Base-by-base conservation (phyloP, 2,113 vertebrate species). In the Tamias sibiricus region DNA sequence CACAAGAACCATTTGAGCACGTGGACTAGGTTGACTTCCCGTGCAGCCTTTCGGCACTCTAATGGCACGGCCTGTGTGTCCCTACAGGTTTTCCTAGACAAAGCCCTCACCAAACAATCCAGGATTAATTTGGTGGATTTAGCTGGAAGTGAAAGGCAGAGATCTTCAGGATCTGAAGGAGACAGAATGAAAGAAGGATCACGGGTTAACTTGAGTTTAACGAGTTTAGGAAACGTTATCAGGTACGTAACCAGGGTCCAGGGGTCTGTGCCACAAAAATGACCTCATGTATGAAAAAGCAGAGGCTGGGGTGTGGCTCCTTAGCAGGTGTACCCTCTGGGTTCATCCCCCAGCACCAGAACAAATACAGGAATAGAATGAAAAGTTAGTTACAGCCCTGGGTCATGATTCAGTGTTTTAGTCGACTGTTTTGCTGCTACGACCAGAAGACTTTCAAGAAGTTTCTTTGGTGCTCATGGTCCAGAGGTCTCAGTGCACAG, bases 141-240 rank as follows among this genome's bases (percentile, higher is more conserved):
- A 97, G 99, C 99, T 1, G 99, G 99, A 95, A 99, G 99, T 40
- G 99, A 99, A 97, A 98, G 99, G 30, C 99, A 99, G 98, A 98
- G 98, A 71, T 98, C 98, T 5, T 99, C 99, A 1, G 98, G 99
- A 35, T 99, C 99, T 1, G 99, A 99, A 98, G 99, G 99, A 10
- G 99, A 99, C 96, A 98, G 99, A 72, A 98, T 99, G 62, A 99
- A 98, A 93, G 99, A 99, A 98, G 99, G 99, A 88, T 99, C 99
- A 0, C 98, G 98, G 84, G 99, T 99, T 97, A 99, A 99, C 97
- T 98, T 99, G 97, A 99, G 99, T 94, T 98, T 99, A 96, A 99
- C 99, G 96, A 99, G 98, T 0, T 98, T 99, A 95, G 99, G 99
- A 79, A 99, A 99, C 6, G 99, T 99, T 59, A 99, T 99, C 98